Conservation (phyloP, 2,888 invertebrate species). For the Agrotis segetum region DNA sequence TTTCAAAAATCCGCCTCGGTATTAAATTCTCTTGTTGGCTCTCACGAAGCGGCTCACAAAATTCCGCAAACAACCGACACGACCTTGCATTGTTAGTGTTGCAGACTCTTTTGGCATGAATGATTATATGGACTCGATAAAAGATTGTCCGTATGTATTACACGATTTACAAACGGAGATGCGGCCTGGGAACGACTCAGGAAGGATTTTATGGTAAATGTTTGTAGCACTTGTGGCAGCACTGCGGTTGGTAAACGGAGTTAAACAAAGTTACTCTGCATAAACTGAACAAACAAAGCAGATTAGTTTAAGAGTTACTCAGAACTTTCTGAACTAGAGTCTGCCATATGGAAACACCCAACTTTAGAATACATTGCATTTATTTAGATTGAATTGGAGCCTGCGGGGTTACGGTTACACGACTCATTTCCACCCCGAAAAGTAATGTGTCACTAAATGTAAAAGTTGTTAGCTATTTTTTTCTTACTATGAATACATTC, state of each 20-base stretch:
- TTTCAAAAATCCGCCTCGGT: constrained; percentile 47
- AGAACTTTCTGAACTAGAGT: constrained; percentile 40
- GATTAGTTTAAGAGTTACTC: constrained; percentile 56
- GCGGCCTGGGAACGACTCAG: constrained; percentile 32
- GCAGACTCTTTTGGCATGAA: constrained; percentile 70
- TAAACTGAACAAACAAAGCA: constrained; percentile 69
- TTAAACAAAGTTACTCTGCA: constrained; percentile 68
- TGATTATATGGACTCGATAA: constrained; percentile 68
- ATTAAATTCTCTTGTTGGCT: constrained; percentile 61
- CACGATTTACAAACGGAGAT: constrained; percentile 43
- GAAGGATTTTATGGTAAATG: constrained; percentile 55
- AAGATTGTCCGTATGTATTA: constrained; percentile 64
- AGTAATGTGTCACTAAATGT: too few relatives aligned
- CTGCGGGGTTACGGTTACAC: too few relatives aligned
- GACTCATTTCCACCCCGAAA: too few relatives aligned
- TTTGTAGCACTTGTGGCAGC: too few relatives aligned
- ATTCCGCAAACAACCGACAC: constrained; percentile 73
- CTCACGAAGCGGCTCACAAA: constrained; percentile 66
- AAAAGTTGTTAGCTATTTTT: too few relatives aligned
- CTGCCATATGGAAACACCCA: constrained; percentile 21
- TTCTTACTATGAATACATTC: too few relatives aligned
- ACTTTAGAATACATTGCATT: constrained; percentile 7
- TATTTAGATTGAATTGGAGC: constrained; percentile 12
- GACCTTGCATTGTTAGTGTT: constrained; percentile 81
- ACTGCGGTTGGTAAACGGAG: constrained; percentile 67